Conservation (phyloP, 2,797 vertebrate species). For the Odontamblyopus rebecca region DNA sequence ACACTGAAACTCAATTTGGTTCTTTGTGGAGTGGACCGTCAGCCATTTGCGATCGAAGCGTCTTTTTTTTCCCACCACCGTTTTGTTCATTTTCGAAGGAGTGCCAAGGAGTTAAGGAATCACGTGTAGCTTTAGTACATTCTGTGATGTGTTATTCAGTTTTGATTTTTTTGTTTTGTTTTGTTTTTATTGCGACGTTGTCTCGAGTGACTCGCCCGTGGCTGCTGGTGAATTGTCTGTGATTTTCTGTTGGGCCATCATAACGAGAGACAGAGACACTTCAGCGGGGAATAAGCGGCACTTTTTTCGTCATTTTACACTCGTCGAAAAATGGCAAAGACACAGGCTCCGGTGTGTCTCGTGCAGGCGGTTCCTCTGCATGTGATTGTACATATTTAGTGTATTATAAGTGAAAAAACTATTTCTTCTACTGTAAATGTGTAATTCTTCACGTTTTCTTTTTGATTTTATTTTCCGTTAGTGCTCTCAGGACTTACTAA, state of each 20-base stretch:
- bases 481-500: slow-evolving; percentile 98
- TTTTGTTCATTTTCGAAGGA: slow-evolving; percentile 59
- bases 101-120: slow-evolving; percentile 78
- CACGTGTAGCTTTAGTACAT: slow-evolving; percentile 70
- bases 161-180: slow-evolving; percentile 19
- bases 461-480: slow-evolving; percentile 75
- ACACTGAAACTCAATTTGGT: slow-evolving; percentile 49
- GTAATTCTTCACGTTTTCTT: slow-evolving; percentile 90
- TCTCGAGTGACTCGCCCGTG: slow-evolving; percentile 74
- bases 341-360: slow-evolving; percentile 90
- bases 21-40: slow-evolving; percentile 71
- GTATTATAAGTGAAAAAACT: slow-evolving; percentile 92
- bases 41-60: slow-evolving; percentile 59
- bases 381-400: slow-evolving; percentile 97
- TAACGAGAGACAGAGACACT: slow-evolving; percentile 83
- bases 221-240: slow-evolving; percentile 77
- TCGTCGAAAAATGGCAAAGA: slow-evolving; percentile 70
- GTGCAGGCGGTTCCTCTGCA: slow-evolving; percentile 80
- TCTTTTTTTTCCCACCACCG: slow-evolving; percentile 43
- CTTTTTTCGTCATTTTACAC: slow-evolving; percentile 78
- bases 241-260: slow-evolving; percentile 67
- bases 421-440: slow-evolving; percentile 92
- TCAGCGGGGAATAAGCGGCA: slow-evolving; percentile 78
- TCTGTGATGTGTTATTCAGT: slow-evolving; percentile 63
- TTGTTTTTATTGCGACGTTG: slow-evolving; percentile 51